These are phyloP conservation scores for Chrysemys picta DNA, from an alignment of 2,113 vertebrate species.

Conservation along the genomic window DNA sequence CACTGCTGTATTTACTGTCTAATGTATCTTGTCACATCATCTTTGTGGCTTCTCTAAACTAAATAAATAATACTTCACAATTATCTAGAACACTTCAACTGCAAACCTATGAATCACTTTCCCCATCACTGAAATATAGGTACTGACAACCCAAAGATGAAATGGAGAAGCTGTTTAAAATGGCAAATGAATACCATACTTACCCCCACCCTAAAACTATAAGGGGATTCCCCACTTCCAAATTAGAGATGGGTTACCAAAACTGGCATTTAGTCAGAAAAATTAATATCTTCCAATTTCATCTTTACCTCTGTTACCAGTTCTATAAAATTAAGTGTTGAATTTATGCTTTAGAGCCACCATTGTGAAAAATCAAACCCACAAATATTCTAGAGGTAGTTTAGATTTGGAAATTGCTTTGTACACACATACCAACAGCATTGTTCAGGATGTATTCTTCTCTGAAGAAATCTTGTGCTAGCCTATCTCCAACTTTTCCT, in stretches of 20 bases:
- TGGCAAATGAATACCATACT: background rate
- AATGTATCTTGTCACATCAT: background rate
- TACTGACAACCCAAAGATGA: background rate
- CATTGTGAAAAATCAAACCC: background rate
- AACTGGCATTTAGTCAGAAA: background rate
- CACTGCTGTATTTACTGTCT: no score
- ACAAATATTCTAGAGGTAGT: background rate
- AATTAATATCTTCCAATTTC: background rate
- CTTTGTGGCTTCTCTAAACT: background rate
- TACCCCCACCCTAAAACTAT: background rate
- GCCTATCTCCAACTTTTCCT: conserved; percentile 74
- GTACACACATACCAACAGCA: conserved; percentile 83
- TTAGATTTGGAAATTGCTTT: background rate
- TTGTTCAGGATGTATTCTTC: conserved; percentile 91
- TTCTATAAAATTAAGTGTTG: background rate
- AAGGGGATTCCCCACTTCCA: background rate
- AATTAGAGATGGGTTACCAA: background rate
- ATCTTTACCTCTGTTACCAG: background rate
- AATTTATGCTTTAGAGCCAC: background rate
- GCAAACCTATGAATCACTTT: background rate
- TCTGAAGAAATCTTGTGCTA: conserved; percentile 86
- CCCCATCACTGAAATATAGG: background rate
- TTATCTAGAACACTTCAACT: background rate
- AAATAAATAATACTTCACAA: background rate
- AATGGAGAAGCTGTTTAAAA: background rate